phyloP scores from a whole-genome alignment of 2,113 vertebrate genomes.

The Ciconia stormi region DNA sequence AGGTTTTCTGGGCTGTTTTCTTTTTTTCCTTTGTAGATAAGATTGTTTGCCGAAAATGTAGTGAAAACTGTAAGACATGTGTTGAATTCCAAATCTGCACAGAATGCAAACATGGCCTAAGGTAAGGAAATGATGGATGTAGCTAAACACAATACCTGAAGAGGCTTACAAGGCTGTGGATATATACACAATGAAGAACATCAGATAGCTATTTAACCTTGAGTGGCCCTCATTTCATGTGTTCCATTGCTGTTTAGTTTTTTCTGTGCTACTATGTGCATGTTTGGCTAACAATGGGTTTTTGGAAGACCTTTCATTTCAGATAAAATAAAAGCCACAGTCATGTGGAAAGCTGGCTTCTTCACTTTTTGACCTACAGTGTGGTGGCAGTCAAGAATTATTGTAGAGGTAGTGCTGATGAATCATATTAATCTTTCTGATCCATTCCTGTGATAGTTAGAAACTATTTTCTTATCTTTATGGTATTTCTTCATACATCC shows the following conservation, averaged over 20 bases:
- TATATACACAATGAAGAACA: neutral
- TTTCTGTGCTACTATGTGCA: neutral
- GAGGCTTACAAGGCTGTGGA: neutral
- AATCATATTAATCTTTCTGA: conserved; percentile 30
- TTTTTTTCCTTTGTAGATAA: conserved; percentile 78
- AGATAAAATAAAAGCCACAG: neutral
- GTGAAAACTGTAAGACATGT: conserved; percentile 92
- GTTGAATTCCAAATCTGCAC: conserved; percentile 85
- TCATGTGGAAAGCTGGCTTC: neutral
- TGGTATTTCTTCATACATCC: conserved; percentile 19
- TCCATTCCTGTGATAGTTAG: conserved; percentile 4
- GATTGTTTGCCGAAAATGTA: conserved; percentile 89
- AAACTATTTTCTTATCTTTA: conserved; percentile 65
- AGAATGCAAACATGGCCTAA: conserved; percentile 91
- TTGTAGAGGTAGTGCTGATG: neutral
- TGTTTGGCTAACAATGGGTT: neutral
- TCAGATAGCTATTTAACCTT: neutral
- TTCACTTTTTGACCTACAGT: neutral
- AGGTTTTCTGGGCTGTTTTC: neutral
- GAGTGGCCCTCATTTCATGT: neutral
- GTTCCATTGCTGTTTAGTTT: neutral
- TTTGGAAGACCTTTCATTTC: conserved; percentile 1
- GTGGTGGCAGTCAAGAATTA: conserved; percentile 7
- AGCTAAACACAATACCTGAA: neutral
- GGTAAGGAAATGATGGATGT: conserved; percentile 76